Evolutionary conservation across 2,113 vertebrate species (phyloP).

Genomic region (Sphyrna mokarran): DNA sequence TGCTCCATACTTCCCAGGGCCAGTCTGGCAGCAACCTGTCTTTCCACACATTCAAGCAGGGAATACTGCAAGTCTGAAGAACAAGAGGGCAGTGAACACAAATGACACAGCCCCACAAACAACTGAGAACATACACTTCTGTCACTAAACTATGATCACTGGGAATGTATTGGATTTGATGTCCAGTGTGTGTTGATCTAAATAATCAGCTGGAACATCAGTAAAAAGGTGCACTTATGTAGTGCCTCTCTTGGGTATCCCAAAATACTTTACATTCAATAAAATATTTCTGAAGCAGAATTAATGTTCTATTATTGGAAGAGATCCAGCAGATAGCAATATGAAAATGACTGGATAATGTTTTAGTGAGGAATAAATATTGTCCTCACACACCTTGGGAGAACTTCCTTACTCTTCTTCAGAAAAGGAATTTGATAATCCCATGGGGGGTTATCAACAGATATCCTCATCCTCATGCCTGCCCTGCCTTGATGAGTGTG

Average conservation of each 20-base stretch:
- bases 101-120: not conserved
- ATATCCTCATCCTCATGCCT: no score
- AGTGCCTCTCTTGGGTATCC: not conserved
- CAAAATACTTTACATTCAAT: not conserved
- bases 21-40: not conserved
- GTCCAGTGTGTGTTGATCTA: not conserved
- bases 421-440: not conserved
- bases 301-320: not conserved
- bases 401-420: not conserved
- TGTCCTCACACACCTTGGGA: not conserved
- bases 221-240: not conserved
- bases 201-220: not conserved
- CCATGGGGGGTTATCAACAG: no score
- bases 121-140: not conserved
- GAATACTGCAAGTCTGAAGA: not conserved
- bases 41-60: not conserved
- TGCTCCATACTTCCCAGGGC: not conserved
- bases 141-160: not conserved
- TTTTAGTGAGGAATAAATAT: not conserved
- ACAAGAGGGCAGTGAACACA: not conserved
- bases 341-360: not conserved
- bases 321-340: not conserved
- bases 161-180: not conserved
- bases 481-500: no score
- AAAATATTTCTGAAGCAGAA: not conserved